These are phyloP conservation scores for Cichlasoma orientale DNA, from an alignment of 2,797 vertebrate genomes.

Conservation along the genomic window DNA sequence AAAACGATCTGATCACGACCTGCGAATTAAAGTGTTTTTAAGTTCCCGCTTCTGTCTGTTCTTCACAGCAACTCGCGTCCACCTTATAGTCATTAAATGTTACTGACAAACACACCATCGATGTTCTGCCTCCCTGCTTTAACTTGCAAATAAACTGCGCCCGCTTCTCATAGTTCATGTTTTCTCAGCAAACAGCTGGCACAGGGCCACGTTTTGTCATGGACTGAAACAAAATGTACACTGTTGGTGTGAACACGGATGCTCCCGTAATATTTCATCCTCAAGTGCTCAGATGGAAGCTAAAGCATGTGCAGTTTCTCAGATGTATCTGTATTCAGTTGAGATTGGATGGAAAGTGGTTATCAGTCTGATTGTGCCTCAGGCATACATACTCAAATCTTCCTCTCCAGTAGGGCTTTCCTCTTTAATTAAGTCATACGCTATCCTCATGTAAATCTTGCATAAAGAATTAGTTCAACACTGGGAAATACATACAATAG, in stretches of 20 bases:
- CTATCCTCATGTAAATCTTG: neutral
- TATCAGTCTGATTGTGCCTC: neutral
- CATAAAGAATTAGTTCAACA: too few relatives aligned
- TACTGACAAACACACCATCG: neutral
- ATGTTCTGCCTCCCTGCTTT: conserved; percentile 31
- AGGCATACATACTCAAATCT: neutral
- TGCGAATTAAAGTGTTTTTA: neutral
- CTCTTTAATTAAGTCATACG: too few relatives aligned
- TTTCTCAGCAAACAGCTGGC: neutral
- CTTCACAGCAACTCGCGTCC: neutral
- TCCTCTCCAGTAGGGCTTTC: neutral
- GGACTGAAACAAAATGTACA: neutral
- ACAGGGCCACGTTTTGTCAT: neutral
- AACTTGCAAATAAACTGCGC: conserved; percentile 45
- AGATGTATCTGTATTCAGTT: neutral
- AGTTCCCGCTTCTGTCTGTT: neutral
- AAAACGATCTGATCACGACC: neutral
- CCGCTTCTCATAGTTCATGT: neutral
- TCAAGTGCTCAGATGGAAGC: too few relatives aligned
- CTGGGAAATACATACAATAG: neutral
- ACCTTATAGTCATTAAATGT: neutral
- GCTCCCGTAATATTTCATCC: neutral
- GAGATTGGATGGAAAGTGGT: neutral
- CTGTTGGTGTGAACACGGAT: neutral
- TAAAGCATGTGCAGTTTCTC: neutral